A percentile compares a stretch with the other conserved stretches of the same genome.
Conservation (phyloP, 2,888 invertebrate genomes). For the Byasa hedistus region DNA sequence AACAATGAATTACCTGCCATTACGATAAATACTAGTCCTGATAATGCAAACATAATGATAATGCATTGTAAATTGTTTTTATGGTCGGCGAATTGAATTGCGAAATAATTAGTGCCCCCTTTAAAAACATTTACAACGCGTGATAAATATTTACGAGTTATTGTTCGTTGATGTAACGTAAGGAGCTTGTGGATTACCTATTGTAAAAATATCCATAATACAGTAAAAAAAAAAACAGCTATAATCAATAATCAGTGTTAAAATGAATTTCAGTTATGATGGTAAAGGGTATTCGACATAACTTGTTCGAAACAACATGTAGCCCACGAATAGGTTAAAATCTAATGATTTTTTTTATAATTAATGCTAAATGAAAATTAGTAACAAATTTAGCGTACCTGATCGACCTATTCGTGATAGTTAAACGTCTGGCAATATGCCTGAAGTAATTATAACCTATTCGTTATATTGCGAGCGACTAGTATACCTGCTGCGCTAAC, state of each 20-base stretch:
- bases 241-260: too few species aligned
- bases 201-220: not conserved
- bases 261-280: too few species aligned
- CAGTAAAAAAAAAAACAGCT: too few species aligned
- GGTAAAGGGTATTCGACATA: too few species aligned
- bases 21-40: conserved; percentile 10
- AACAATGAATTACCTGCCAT: conserved; percentile 1
- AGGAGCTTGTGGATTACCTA: conserved; percentile 47
- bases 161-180: conserved; percentile 61
- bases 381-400: conserved; percentile 13
- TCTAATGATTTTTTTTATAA: not conserved
- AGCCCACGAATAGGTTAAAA: too few species aligned
- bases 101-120: conserved; percentile 76
- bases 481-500: conserved; percentile 23
- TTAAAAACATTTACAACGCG: conserved; percentile 76
- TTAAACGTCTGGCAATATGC: conserved; percentile 27
- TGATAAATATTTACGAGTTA: conserved; percentile 78
- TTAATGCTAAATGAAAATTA: not conserved
- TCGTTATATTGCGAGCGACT: conserved; percentile 16
- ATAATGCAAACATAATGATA: conserved; percentile 5
- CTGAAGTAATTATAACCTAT: conserved; percentile 29
- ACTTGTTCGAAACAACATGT: too few species aligned
- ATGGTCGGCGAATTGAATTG: conserved; percentile 58
- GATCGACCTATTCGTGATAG: conserved; percentile 7
- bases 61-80: conserved; percentile 62